Base-by-base conservation (phyloP, 2,888 invertebrate species). In the Biston betularia region DNA sequence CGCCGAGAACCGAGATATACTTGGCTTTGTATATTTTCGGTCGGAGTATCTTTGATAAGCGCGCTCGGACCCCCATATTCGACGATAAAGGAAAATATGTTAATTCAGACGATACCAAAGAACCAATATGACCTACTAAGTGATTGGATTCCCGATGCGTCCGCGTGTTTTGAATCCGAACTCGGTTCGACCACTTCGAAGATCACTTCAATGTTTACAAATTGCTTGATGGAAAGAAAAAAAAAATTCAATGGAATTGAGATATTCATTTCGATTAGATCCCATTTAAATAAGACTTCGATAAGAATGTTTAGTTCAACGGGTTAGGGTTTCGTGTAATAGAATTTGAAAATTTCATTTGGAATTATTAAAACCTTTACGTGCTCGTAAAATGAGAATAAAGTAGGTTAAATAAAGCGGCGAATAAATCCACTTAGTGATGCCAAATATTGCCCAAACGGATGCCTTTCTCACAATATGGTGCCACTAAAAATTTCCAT, bases 51-150 rank as follows among this genome's bases (percentile, higher is more conserved):
- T 86, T 86, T 85, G 91, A 92, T 92, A 92, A 91, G 87, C 82
- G 75, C 82, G 84, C 84, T 84, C 85, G 83, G 85, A 85, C 85
- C 86, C 83, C 86, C 85, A 89, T 89, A 90, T 88, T 87, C 83
- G 83, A 79, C 83, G 92, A 93, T 93, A 93, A 92, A 87, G 85
- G 88, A 90, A 92, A 92, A 92, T 92, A 93, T 93, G 93, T 92
- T 92, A 93, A 93, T 93, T 91, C 82, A 80, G 84, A 80, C 82
- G 79, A 86, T 85, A 79, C 84, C 79, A 86, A 82, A 86, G 87
- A 88, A 82, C 85, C 87, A 88, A 90, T 90, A 90, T 92, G 88
- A 89, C 89, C 92, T 85, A 89, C 92, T 93, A 93, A 93, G 93
- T 93, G 93, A 93, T 93, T 93, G 92, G 93, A 82, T 90, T 88